These are phyloP conservation scores for Gavialis gangeticus DNA, from an alignment of 2,113 vertebrate genomes.

Conservation along the genomic window DNA sequence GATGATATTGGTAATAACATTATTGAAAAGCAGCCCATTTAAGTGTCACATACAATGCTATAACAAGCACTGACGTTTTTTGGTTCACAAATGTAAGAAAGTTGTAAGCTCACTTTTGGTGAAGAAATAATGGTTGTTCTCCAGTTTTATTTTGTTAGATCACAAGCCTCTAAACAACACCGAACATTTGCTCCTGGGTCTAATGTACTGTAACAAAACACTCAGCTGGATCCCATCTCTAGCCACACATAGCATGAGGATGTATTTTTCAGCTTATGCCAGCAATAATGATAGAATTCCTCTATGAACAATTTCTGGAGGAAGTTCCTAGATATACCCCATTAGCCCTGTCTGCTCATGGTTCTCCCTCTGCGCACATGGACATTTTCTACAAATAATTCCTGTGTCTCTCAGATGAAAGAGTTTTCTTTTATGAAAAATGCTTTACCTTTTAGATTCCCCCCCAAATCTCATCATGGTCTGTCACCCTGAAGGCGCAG, in stretches of 20 bases:
- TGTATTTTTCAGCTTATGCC: not conserved
- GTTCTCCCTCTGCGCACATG: not conserved
- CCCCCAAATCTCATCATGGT: not conserved
- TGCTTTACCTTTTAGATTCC: not conserved
- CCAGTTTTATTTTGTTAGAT: not conserved
- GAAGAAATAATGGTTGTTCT: not conserved
- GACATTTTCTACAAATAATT: not conserved
- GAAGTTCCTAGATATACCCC: not conserved
- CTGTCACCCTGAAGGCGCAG: not conserved
- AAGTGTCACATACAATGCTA: not conserved
- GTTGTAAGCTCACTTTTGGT: not conserved
- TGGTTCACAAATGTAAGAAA: not conserved
- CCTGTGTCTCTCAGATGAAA: not conserved
- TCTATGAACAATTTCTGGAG: not conserved
- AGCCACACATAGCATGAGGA: not conserved
- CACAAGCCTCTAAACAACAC: not conserved
- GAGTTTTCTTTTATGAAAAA: not conserved
- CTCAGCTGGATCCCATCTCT: slow-evolving; percentile 30
- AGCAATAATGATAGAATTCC: not conserved
- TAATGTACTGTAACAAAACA: fast-evolving
- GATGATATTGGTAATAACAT: too few species aligned
- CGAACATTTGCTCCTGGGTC: not conserved
- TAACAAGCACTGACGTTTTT: not conserved
- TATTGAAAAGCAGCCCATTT: not conserved
- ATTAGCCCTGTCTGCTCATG: not conserved